Percentiles rank a stretch among this genome's conserved stretches.
phyloP scores from a whole-genome alignment of 2,888 invertebrate species.

The Pristionchus maxplancki region DNA sequence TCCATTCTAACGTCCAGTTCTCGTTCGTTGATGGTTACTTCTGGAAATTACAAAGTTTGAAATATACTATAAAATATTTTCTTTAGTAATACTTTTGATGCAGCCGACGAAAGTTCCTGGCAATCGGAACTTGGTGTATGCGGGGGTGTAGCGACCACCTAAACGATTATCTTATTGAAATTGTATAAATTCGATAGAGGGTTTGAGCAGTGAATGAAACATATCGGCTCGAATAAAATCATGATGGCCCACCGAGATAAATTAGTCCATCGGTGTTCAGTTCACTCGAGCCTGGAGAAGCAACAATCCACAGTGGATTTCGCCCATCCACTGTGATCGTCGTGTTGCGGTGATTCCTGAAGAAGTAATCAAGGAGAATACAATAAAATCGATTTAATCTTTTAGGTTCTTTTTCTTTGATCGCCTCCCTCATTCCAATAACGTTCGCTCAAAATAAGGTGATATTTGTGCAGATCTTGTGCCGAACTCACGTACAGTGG shows the following conservation, averaged over 20 bases:
- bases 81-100: conserved; percentile 8
- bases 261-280: conserved; percentile 65
- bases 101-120: conserved; percentile 37
- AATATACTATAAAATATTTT: neutral
- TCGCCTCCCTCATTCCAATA: neutral
- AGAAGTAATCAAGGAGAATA: neutral
- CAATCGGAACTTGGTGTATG: neutral
- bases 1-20: conserved; percentile 49
- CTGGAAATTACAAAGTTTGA: neutral
- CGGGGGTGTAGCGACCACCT: conserved; percentile 35
- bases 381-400: neutral
- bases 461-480: neutral
- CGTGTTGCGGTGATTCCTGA: conserved; percentile 60
- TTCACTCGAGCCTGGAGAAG: conserved; percentile 62
- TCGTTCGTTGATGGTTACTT: neutral
- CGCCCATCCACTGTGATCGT: conserved; percentile 59
- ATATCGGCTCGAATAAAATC: neutral
- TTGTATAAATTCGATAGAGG: neutral
- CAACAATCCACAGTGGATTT: conserved; percentile 59
- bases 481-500: neutral
- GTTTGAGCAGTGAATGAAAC: neutral
- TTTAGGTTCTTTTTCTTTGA: neutral
- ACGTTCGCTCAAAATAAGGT: neutral
- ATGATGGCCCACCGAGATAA: conserved; percentile 57
- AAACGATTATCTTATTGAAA: neutral